These are phyloP conservation scores for Amorpha juglandis DNA, from an alignment of 2,888 invertebrate genomes.

Conservation along the genomic window DNA sequence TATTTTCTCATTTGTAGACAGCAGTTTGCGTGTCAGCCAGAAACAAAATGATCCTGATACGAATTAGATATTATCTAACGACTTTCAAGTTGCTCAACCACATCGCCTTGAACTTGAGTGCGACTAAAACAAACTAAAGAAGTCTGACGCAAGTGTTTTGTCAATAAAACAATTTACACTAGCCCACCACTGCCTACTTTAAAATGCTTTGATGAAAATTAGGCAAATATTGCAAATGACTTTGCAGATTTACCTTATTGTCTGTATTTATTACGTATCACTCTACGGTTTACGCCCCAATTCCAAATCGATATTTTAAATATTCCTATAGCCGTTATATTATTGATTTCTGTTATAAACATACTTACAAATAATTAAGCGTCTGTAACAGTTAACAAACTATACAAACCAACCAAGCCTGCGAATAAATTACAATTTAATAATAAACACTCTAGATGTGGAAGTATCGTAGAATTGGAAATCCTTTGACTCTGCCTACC, in stretches of 20 bases:
- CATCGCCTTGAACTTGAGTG: constrained; percentile 75
- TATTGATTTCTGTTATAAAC: too few relatives aligned
- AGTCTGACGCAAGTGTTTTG: constrained; percentile 72
- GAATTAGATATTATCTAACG: not conserved
- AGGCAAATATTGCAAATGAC: not conserved
- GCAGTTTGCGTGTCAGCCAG: not conserved
- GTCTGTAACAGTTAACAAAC: too few relatives aligned
- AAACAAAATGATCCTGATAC: not conserved
- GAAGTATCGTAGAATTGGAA: too few relatives aligned
- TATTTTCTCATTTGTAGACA: not conserved
- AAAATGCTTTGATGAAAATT: not conserved
- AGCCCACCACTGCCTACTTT: constrained; percentile 11
- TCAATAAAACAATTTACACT: constrained; percentile 73
- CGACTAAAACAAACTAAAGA: constrained; percentile 22
- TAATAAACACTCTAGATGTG: too few relatives aligned
- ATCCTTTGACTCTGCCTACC: too few relatives aligned
- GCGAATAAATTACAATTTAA: too few relatives aligned
- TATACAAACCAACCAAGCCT: too few relatives aligned
- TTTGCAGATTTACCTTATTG: not conserved
- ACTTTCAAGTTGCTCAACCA: constrained; percentile 2
- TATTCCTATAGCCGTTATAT: too few relatives aligned
- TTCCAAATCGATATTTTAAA: not conserved
- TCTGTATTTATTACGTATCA: not conserved
- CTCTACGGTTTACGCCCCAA: not conserved
- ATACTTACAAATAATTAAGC: too few relatives aligned